A percentile compares a stretch with the other conserved stretches of the same genome.
phyloP scores from a whole-genome alignment of 1,140 invertebrate genomes.

The Drosophila seguyi region DNA sequence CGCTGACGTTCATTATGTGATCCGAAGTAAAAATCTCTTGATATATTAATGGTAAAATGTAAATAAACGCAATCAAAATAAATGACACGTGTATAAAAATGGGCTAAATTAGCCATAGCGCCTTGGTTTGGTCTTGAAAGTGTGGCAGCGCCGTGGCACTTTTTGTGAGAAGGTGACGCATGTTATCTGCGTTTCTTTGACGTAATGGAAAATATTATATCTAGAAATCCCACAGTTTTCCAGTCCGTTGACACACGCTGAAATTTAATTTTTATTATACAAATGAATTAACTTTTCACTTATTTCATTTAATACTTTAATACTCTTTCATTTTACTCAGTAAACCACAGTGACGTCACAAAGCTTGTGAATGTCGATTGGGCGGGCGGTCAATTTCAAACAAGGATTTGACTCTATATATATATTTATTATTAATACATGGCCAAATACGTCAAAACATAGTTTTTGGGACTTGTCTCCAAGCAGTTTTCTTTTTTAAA shows the following conservation, averaged over 20 bases:
- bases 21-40: neutral
- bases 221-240: neutral
- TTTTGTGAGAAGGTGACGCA: neutral
- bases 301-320: too few species aligned
- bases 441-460: neutral
- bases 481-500: too few species aligned
- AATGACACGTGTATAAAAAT: constrained; percentile 30
- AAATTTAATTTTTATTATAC: neutral
- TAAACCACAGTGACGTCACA: neutral
- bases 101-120: constrained; percentile 12
- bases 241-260: neutral
- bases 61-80: constrained; percentile 42
- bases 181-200: neutral
- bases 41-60: neutral
- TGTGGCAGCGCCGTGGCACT: neutral
- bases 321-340: neutral
- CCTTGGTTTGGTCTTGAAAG: neutral
- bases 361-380: neutral
- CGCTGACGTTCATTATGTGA: constrained; percentile 56
- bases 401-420: neutral
- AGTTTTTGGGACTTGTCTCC: too few species aligned
- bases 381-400: neutral
- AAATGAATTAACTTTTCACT: too few species aligned
- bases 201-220: neutral
- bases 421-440: neutral